phyloP scores from a whole-genome alignment of 2,888 invertebrate genomes.

The Coleophora flavipennella region DNA sequence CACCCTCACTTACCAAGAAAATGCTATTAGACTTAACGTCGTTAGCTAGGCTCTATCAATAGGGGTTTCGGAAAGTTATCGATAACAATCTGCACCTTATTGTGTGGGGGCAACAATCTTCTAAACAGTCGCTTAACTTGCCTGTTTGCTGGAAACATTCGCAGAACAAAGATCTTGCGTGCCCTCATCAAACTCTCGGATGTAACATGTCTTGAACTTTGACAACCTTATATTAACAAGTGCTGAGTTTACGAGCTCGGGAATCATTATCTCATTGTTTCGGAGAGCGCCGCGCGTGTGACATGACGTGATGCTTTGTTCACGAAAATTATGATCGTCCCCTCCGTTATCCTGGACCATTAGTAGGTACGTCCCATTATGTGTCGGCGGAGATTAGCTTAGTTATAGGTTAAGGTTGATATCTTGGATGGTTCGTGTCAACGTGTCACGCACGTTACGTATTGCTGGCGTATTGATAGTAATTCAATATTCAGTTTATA shows the following conservation, averaged over 20 bases:
- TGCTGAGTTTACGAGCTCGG: conserved; percentile 46
- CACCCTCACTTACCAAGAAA: too few species aligned
- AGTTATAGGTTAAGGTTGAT: conserved; percentile 29
- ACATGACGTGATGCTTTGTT: conserved; percentile 52
- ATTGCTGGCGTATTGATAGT: too few species aligned
- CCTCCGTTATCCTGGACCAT: conserved; percentile 50
- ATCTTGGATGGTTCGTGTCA: conserved; percentile 27
- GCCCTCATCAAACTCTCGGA: conserved; percentile 39
- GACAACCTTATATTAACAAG: conserved; percentile 42
- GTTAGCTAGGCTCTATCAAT: background rate
- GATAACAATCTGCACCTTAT: too few species aligned
- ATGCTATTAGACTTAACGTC: too few species aligned
- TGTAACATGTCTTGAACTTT: conserved; percentile 35
- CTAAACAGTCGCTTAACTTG: conserved; percentile 2
- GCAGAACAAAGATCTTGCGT: conserved; percentile 16
- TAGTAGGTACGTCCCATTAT: conserved; percentile 41
- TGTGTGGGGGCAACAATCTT: conserved; percentile 1
- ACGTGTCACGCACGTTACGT: conserved; percentile 1
- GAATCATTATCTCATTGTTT: conserved; percentile 64
- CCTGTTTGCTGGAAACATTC: conserved; percentile 4
- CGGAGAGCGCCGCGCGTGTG: conserved; percentile 44
- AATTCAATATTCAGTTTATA: too few species aligned
- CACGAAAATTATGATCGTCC: conserved; percentile 56
- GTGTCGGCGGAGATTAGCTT: conserved; percentile 45
- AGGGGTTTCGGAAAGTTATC: conserved; percentile 4